phyloP scores from a whole-genome alignment of 1,140 invertebrate genomes.

The Drosophila repleta region DNA sequence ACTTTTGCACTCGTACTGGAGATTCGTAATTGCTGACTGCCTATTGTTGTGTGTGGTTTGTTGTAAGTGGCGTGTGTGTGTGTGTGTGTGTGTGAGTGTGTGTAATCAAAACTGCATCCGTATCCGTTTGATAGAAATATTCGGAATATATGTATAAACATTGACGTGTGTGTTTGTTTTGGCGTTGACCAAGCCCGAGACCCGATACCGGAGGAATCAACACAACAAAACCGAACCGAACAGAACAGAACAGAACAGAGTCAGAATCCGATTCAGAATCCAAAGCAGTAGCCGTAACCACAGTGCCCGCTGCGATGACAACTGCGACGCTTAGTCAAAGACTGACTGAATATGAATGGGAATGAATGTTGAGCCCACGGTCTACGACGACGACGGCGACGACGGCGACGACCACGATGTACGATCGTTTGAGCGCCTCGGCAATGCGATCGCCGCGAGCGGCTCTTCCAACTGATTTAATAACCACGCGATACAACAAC shows the following conservation, averaged over 20 bases:
- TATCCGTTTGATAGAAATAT: slow-evolving; percentile 49
- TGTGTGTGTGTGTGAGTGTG: slow-evolving; percentile 11
- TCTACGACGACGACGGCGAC: slow-evolving; percentile 44
- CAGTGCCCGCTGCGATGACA: slow-evolving; percentile 54
- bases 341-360: slow-evolving; percentile 77
- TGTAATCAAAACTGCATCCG: slow-evolving; percentile 56
- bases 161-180: slow-evolving; percentile 2
- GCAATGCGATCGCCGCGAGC: slow-evolving; percentile 54
- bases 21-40: slow-evolving; percentile 29
- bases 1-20: slow-evolving; percentile 63
- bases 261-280: slow-evolving; percentile 17
- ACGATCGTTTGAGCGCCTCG: slow-evolving; percentile 42
- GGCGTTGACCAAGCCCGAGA: slow-evolving; percentile 14
- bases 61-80: no score
- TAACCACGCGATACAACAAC: slow-evolving; percentile 27
- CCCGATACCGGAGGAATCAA: slow-evolving; percentile 33
- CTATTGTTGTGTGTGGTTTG: slow-evolving; percentile 38
- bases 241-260: slow-evolving; percentile 13
- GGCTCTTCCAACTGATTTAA: slow-evolving; percentile 62
- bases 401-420: slow-evolving; percentile 18
- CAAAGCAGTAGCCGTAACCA: slow-evolving; percentile 28
- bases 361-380: slow-evolving; percentile 61
- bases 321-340: slow-evolving; percentile 76
- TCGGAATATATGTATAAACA: neutral
- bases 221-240: slow-evolving; percentile 11